phyloP scores from a whole-genome alignment of 2,113 vertebrate genomes.

The Tachycineta bicolor region DNA sequence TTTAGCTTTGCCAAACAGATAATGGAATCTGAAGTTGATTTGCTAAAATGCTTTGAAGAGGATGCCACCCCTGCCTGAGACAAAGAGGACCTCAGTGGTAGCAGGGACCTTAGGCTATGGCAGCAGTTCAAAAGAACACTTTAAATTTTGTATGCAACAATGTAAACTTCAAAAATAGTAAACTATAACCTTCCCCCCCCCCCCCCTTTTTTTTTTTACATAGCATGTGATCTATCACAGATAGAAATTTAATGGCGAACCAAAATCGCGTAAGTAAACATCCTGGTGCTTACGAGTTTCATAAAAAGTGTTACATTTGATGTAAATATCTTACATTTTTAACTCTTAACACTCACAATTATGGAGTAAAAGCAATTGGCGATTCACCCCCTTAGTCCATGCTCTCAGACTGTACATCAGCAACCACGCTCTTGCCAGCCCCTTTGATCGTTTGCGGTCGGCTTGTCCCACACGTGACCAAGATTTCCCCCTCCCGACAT shows the following conservation, averaged over 20 bases:
- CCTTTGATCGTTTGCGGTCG: slow-evolving; percentile 18
- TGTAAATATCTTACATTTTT: slow-evolving; percentile 67
- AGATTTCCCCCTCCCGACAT: background rate
- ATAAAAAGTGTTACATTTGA: slow-evolving; percentile 77
- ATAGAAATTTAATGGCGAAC: slow-evolving; percentile 82
- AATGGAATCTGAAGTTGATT: slow-evolving; percentile 78
- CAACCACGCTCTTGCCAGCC: slow-evolving; percentile 23
- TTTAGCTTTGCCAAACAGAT: slow-evolving; percentile 77
- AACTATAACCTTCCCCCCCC: slow-evolving; percentile 69
- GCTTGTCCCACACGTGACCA: slow-evolving; percentile 29
- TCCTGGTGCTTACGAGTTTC: slow-evolving; percentile 78
- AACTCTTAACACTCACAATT: slow-evolving; percentile 67
- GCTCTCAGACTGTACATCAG: slow-evolving; percentile 12
- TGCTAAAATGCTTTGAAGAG: slow-evolving; percentile 78
- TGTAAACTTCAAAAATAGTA: slow-evolving; percentile 86
- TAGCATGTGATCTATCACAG: slow-evolving; percentile 80
- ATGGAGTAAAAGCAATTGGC: slow-evolving; percentile 72
- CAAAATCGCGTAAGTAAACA: slow-evolving; percentile 76
- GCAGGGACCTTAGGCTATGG: slow-evolving; percentile 74
- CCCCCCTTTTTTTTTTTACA: slow-evolving; percentile 70
- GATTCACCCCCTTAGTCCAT: slow-evolving; percentile 44
- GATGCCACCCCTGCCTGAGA: slow-evolving; percentile 67
- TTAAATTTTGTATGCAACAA: slow-evolving; percentile 79
- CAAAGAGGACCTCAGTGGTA: slow-evolving; percentile 67
- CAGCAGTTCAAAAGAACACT: slow-evolving; percentile 77